These are phyloP conservation scores for Drosophila algonquin DNA, from an alignment of 2,888 invertebrate genomes.

Conservation along the genomic window DNA sequence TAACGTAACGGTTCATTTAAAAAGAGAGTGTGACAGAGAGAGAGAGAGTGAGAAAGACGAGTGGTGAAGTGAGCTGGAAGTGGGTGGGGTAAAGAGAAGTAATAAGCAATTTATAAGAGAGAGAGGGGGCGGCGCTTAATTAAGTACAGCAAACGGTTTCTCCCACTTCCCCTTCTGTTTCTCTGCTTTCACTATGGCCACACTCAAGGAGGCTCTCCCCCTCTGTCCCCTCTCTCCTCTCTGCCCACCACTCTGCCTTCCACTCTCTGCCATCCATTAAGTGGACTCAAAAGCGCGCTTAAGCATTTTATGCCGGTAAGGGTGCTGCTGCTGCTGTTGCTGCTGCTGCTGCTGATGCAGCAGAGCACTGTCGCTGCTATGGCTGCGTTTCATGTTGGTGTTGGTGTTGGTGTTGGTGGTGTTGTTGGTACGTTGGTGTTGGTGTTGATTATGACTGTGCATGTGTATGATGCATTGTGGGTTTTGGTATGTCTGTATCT, in stretches of 20 bases:
- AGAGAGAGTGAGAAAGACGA: too few species aligned
- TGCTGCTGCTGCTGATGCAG: constrained; percentile 51
- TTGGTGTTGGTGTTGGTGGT: constrained; percentile 37
- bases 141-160: neutral
- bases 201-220: constrained; percentile 11
- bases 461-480: constrained; percentile 12
- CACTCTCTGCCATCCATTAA: neutral
- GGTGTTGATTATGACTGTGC: constrained; percentile 31
- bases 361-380: neutral
- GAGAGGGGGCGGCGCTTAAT: neutral
- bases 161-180: constrained; percentile 14
- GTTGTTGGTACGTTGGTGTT: constrained; percentile 27
- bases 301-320: constrained; percentile 19
- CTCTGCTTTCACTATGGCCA: neutral
- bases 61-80: too few species aligned
- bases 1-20: constrained; percentile 30
- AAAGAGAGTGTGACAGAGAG: constrained; percentile 1
- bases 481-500: constrained; percentile 7
- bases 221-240: neutral
- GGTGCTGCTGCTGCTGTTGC: constrained; percentile 49
- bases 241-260: neutral
- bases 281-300: constrained; percentile 32
- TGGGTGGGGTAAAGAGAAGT: neutral
- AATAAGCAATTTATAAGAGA: neutral
- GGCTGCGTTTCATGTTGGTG: constrained; percentile 36